Evolutionary conservation across 2,797 vertebrate genomes (phyloP).

Genomic region (Hylomyscus alleni): DNA sequence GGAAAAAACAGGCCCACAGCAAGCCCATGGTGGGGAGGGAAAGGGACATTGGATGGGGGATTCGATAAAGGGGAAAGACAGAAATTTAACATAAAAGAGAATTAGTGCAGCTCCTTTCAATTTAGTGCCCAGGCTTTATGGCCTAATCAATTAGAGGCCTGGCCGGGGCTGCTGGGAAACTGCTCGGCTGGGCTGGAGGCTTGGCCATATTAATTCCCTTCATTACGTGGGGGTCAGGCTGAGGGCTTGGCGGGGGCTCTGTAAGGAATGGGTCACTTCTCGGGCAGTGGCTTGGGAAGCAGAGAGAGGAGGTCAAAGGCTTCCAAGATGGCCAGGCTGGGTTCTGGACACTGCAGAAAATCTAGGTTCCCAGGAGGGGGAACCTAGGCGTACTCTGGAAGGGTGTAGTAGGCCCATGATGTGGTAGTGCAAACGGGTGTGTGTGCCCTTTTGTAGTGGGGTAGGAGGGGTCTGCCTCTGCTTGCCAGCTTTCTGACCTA

Average conservation of each 20-base stretch:
- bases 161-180: conserved; percentile 91
- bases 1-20: conserved; percentile 92
- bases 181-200: conserved; percentile 88
- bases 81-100: conserved; percentile 94
- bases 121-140: conserved; percentile 93
- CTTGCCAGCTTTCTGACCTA: neutral
- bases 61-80: conserved; percentile 93
- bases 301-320: neutral
- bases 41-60: conserved; percentile 90
- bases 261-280: conserved; percentile 85
- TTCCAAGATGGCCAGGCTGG: conserved; percentile 3
- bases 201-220: conserved; percentile 92
- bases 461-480: neutral
- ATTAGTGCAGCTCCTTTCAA: conserved; percentile 93
- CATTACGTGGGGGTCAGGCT: conserved; percentile 90
- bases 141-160: conserved; percentile 93
- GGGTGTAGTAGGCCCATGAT: neutral
- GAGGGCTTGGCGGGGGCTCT: conserved; percentile 88
- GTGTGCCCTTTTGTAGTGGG: neutral
- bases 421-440: rapidly evolving
- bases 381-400: neutral
- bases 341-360: neutral
- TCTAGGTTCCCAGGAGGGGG: neutral
- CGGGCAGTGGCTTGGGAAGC: conserved; percentile 78
- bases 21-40: conserved; percentile 90